Evolutionary conservation across 2,888 invertebrate genomes (phyloP), one percentile per base, ranked within the genome.

Genomic region (Drosophila hamatofila): DNA sequence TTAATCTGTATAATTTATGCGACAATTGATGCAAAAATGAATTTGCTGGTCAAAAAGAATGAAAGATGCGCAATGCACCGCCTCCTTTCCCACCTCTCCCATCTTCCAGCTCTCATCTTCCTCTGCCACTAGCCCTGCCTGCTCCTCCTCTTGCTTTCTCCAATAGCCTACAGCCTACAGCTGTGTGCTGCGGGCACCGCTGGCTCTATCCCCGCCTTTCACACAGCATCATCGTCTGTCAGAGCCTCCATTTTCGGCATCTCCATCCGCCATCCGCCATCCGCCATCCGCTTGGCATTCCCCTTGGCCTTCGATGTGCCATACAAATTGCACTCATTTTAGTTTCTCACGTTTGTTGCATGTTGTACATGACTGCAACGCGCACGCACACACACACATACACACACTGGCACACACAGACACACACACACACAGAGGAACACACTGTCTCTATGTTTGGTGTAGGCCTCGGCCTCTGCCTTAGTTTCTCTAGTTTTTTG

Each of bases 311-410:
- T 80, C 78, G 81, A 85, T 80, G 79, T 80, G 78, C 81, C 81
- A 81, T 80, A 83, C 90, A 91, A 90, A 91, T 91, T 91, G 90
- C 90, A 86, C 89, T 91, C 89, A 85, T 91, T 91, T 90, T 77
- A 85, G 83, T 89, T 89, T 89, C 85, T 82, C 90, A 90, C 90
- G 90, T 90, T 87, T 84, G 82, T 81, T 80, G 81, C 80, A 80
- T 81, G 83, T 88, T 79, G 78, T 83, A 87, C 89, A 87, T 87
- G 86, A 82, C 89, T 88, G 88, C 89, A 89, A 88, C 85, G 81
- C 81, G 83, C 72, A 86, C 83, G 61, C 86, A 85, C 68, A 83
- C 85, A 71, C 68, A 72, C 59, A 55, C 67, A 75, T 48, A 71
- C 63, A 54, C 62, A 69, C 62, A 55, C 63, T 18, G 18, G 0